phyloP scores from a whole-genome alignment of 2,797 vertebrate genomes.

The Otolemur crassicaudatus region DNA sequence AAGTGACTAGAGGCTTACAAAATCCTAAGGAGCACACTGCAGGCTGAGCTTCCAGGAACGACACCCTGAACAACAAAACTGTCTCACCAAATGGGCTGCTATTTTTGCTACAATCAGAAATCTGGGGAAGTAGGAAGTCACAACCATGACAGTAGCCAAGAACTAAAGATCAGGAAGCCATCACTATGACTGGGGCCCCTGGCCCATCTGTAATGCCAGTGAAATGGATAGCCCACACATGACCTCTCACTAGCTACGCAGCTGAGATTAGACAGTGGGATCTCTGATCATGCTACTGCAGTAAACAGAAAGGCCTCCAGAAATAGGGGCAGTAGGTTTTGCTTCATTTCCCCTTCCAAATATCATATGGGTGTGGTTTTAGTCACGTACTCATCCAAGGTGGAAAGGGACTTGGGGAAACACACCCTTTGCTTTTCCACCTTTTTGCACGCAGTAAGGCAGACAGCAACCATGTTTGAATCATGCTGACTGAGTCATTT shows the following conservation, averaged over 20 bases:
- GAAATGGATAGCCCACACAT: not conserved
- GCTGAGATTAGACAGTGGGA: not conserved
- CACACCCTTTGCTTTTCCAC: not conserved
- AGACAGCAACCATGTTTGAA: not conserved
- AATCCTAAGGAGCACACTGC: not conserved
- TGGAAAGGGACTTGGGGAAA: not conserved
- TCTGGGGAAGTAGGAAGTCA: not conserved
- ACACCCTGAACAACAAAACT: not conserved
- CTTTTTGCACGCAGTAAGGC: not conserved
- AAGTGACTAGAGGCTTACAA: not conserved
- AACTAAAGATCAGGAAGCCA: not conserved
- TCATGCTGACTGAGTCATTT: not conserved
- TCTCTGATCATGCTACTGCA: not conserved
- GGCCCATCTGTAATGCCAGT: too few relatives aligned
- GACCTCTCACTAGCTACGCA: not conserved
- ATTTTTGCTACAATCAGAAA: not conserved
- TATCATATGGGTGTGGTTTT: not conserved
- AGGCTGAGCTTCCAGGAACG: not conserved
- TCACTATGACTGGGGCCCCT: too few relatives aligned
- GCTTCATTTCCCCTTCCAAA: not conserved
- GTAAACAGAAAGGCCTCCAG: not conserved
- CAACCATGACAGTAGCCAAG: too few relatives aligned
- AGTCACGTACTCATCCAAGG: not conserved
- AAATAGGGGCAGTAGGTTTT: not conserved
- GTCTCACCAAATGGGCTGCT: not conserved